Percentiles rank a stretch among this genome's conserved stretches.
These are phyloP conservation scores for Scaptodrosophila lebanonensis DNA, from an alignment of 1,140 invertebrate genomes.

Conservation along the genomic window DNA sequence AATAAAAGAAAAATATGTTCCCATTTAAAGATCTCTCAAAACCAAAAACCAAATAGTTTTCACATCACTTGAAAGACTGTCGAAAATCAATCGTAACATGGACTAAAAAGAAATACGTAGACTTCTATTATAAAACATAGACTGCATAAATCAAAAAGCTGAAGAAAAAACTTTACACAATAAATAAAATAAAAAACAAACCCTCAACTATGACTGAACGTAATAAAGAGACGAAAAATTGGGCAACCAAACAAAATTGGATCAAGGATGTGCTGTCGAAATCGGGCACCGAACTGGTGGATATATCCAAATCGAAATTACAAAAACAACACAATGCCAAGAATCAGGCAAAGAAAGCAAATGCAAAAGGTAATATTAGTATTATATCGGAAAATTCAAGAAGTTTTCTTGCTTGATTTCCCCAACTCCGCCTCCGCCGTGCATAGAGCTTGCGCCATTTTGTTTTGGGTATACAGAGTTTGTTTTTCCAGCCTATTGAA, in stretches of 20 bases:
- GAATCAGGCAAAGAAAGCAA: constrained; percentile 25
- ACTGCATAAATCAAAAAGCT: constrained; percentile 10
- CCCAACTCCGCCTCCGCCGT: neutral
- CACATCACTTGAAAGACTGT: constrained; percentile 1
- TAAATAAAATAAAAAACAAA: constrained; percentile 9
- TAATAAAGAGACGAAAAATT: constrained; percentile 47
- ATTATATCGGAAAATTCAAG: constrained; percentile 8
- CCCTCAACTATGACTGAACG: constrained; percentile 50
- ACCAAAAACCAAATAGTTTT: no score
- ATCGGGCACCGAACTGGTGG: constrained; percentile 67
- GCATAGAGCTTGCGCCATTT: constrained; percentile 48
- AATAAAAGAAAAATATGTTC: no score
- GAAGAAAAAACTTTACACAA: constrained; percentile 5
- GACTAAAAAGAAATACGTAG: neutral
- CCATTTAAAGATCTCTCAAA: no score
- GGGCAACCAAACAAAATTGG: constrained; percentile 66
- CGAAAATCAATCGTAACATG: constrained; percentile 15
- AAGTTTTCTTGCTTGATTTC: neutral
- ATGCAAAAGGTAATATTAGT: constrained; percentile 50
- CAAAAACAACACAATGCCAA: constrained; percentile 25
- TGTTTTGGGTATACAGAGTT: constrained; percentile 65
- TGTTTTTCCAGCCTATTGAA: constrained; percentile 3
- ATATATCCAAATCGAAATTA: constrained; percentile 48
- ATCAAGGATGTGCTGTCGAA: constrained; percentile 70
- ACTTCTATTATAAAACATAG: constrained; percentile 3